Base-by-base conservation (phyloP, 2,113 vertebrate species). In the Alethe castanea region DNA sequence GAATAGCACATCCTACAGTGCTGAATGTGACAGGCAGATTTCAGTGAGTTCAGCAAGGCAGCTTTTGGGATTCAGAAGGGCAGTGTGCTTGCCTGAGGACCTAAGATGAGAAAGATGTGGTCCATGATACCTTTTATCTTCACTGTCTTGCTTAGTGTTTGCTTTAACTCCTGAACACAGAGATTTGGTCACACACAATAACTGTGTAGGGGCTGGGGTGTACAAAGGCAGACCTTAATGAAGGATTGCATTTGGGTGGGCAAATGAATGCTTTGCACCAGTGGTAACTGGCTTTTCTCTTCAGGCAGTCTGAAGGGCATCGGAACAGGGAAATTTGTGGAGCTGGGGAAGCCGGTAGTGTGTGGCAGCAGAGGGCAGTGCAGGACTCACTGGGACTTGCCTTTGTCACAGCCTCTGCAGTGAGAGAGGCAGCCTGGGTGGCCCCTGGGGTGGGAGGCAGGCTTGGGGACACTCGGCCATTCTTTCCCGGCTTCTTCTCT, bases 361-460 rank as follows among this genome's bases (percentile, higher is more conserved):
- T 3, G 7, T 20, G 87, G 90, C 93, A 92, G 82, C 87, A 96
- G 88, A 88, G 90, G 93, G 94, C 82, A 92, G 60, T 81, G 87
- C 73, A 76, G 87, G 73, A 91, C 64, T 47, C 90, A 0, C 25
- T 48, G 42, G 67, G 36, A 96, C 96, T 94, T 96, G 97, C 99
- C 98, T 99, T 98, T 87, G 97, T 98, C 84, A 99, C 98, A 24
- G 98, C 97, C 42, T 99, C 98, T 35, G 98, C 97, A 28, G 99
- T 99, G 90, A 99, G 98, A 2, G 83, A 85, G 71, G 96, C 95
- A 24, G 96, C 97, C 40, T 97, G 97, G 40, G 94, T 38, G 80
- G 92, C 97, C 72, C 96, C 90, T 7, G 97, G 83, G 5, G 95
- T 97, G 24, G 95, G 53, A 8, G 89, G 94, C 48, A 97, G 92